Evolutionary conservation across 2,888 invertebrate species (phyloP), one percentile per base, ranked within the genome.

Genomic region (Andricus curvator): DNA sequence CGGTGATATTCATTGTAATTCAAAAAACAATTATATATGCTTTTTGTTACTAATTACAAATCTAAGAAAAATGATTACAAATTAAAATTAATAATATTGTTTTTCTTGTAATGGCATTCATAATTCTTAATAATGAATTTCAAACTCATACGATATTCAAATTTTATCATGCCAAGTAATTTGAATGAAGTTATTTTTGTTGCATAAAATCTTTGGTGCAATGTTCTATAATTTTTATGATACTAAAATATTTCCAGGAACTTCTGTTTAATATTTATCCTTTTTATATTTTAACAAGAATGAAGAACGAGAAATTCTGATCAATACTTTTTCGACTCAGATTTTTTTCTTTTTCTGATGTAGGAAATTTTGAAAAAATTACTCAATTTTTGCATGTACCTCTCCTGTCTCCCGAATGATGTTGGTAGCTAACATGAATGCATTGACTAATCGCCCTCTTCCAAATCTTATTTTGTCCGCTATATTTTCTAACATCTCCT

Each of bases 381-480:
- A 68, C 29, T 78, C 65, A 83, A 83, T 90, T 51, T 51, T 56
- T 51, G 15, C 20, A 51, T 70, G 70, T 92, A 92, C 92, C 92
- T 92, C 91, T 83, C 88, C 88, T 87, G 83, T 88, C 79, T 90
- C 87, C 81, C 85, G 86, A 84, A 92, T 84, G 90, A 89, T 88
- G 90, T 92, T 92, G 91, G 88, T 90, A 82, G 90, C 88, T 88
- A 92, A 89, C 84, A 88, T 85, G 83, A 89, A 87, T 76, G 90
- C 90, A 91, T 91, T 92, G 84, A 92, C 88, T 84, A 92, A 89
- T 86, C 91, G 88, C 85, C 92, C 92, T 88, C 89, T 86, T 88
- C 89, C 88, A 80, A 92, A 88, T 90, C 92, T 90, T 87, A 92
- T 85, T 83, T 89, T 84, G 85, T 92, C 91, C 79, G 86, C 86